These are phyloP conservation scores for Silurus aristotelis DNA, from an alignment of 2,797 vertebrate genomes.

Conservation along the genomic window DNA sequence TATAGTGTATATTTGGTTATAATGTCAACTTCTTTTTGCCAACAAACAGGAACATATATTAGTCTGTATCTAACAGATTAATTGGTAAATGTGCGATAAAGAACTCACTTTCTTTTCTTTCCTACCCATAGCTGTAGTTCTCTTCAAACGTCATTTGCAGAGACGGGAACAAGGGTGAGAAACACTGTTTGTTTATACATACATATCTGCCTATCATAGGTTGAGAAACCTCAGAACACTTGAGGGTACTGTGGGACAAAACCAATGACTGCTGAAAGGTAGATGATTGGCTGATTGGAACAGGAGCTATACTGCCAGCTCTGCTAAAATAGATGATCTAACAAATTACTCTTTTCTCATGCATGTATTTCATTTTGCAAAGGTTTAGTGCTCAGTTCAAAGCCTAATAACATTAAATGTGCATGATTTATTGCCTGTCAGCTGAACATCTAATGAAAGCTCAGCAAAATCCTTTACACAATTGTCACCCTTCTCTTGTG, in stretches of 20 bases:
- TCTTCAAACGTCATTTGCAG: slow-evolving; percentile 65
- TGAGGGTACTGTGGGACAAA: not conserved
- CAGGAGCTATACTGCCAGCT: not conserved
- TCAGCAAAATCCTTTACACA: not conserved
- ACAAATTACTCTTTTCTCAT: not conserved
- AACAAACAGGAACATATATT: not conserved
- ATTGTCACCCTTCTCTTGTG: not conserved
- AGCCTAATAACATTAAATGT: not conserved
- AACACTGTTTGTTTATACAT: slow-evolving; percentile 11
- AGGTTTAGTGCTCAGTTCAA: not conserved
- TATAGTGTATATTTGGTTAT: too few relatives aligned
- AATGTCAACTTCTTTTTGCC: not conserved
- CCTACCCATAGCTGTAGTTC: slow-evolving; percentile 49
- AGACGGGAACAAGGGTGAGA: slow-evolving; percentile 74
- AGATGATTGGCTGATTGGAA: not conserved
- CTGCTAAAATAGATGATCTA: not conserved
- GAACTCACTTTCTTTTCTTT: not conserved
- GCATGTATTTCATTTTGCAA: not conserved
- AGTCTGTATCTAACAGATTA: not conserved
- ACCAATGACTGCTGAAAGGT: not conserved
- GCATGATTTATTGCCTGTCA: not conserved
- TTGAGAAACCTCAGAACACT: not conserved
- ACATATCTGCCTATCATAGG: not conserved
- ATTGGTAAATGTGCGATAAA: not conserved
- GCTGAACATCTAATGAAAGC: not conserved